Evolutionary conservation across 2,888 invertebrate genomes (phyloP).

Genomic region (Petrophora chlorosata): DNA sequence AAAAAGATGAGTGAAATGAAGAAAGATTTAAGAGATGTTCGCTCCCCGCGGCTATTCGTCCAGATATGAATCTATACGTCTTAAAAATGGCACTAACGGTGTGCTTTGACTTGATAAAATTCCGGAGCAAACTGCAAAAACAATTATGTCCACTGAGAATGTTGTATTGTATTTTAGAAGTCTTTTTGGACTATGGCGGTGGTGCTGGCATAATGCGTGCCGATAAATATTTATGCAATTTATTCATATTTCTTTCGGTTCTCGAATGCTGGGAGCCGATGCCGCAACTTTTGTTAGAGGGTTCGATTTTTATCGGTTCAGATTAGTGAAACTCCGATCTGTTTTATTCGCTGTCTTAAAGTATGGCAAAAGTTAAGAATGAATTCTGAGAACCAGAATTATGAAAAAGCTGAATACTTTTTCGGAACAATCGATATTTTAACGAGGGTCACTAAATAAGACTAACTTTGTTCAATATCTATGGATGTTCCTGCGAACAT

Average conservation of each 20-base stretch:
- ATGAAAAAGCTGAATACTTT: too few species aligned
- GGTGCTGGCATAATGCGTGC: conserved; percentile 66
- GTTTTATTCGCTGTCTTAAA: background rate
- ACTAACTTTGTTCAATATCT: too few species aligned
- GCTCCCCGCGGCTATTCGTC: conserved; percentile 36
- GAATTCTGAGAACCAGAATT: too few species aligned
- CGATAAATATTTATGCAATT: conserved; percentile 80
- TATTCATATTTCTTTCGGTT: conserved; percentile 66
- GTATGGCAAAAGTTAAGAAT: too few species aligned
- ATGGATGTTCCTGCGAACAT: too few species aligned
- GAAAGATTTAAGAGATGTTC: conserved; percentile 33
- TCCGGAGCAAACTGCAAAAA: conserved; percentile 72
- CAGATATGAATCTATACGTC: conserved; percentile 49
- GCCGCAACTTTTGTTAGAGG: conserved; percentile 14
- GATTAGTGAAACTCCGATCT: conserved; percentile 4
- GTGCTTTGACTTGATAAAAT: conserved; percentile 66
- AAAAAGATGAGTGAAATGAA: conserved; percentile 38
- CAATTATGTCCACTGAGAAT: conserved; percentile 70
- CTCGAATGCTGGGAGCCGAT: conserved; percentile 35
- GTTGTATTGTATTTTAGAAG: conserved; percentile 64
- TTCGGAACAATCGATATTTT: too few species aligned
- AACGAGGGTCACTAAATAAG: too few species aligned
- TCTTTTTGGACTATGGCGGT: conserved; percentile 58
- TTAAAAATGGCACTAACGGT: conserved; percentile 75
- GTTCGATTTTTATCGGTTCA: conserved; percentile 25